Evolutionary conservation across 2,888 invertebrate genomes (phyloP).

Genomic region (Dicroscelio sp.): DNA sequence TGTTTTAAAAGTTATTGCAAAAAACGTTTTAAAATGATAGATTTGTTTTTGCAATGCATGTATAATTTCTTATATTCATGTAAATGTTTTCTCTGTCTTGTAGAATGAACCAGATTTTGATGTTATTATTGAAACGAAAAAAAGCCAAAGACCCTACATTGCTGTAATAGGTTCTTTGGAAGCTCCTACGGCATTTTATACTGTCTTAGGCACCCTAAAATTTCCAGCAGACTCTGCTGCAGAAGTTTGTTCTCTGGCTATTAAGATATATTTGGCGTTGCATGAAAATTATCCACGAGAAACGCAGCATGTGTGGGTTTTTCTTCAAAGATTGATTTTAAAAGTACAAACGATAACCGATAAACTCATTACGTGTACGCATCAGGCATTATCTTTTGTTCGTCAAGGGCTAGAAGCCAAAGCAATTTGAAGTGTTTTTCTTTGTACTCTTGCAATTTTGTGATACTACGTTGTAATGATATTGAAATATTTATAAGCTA

Average conservation of each 20-base stretch:
- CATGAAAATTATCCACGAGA: not conserved
- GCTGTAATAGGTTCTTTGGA: not conserved
- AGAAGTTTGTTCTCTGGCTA: not conserved
- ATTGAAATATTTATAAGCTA: too few relatives aligned
- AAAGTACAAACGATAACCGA: not conserved
- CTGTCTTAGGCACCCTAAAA: not conserved
- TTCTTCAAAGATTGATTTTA: not conserved
- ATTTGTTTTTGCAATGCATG: not conserved
- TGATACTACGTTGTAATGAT: too few relatives aligned
- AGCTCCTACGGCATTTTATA: not conserved
- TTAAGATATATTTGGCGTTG: not conserved
- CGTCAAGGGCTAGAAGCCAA: not conserved
- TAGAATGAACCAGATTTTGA: not conserved
- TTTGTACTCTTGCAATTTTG: too few relatives aligned
- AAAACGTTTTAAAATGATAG: too few relatives aligned
- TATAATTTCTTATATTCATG: not conserved
- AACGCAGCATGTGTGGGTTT: constrained; percentile 11
- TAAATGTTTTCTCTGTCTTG: not conserved
- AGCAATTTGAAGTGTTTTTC: too few relatives aligned
- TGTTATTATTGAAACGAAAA: not conserved
- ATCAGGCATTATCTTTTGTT: not conserved
- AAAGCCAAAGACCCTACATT: not conserved
- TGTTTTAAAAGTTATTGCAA: too few relatives aligned
- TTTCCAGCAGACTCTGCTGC: not conserved
- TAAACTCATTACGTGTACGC: not conserved